Conservation (phyloP, 2,113 vertebrate species). For the Ochotona curzoniae region DNA sequence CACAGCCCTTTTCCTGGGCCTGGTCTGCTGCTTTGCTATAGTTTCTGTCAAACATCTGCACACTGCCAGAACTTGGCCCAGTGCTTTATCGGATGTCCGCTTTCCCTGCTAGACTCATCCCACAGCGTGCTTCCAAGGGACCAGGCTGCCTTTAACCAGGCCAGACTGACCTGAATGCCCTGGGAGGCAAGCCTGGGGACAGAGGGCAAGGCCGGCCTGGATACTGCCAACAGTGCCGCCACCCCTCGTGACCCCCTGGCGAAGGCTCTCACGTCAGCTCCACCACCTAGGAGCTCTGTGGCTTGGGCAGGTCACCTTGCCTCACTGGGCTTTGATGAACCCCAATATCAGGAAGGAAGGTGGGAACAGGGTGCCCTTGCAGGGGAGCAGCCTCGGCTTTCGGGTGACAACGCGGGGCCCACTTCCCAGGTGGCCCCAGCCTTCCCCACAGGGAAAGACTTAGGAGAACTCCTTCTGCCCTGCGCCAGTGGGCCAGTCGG, state of each 20-base stretch:
- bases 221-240: background rate
- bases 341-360: no score
- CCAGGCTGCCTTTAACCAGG: background rate
- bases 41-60: background rate
- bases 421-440: no score
- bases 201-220: background rate
- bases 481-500: no score
- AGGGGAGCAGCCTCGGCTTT: no score
- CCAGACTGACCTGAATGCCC: background rate
- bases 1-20: background rate
- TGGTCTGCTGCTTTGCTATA: background rate
- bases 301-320: background rate
- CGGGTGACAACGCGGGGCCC: no score
- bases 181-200: background rate
- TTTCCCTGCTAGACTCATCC: background rate
- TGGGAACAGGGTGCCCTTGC: no score
- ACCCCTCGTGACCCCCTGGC: no score
- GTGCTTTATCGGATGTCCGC: background rate
- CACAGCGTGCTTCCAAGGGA: background rate
- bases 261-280: background rate
- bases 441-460: no score
- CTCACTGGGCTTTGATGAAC: background rate
- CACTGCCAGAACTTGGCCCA: background rate
- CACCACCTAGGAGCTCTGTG: background rate
- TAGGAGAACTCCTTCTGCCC: no score